Conservation (phyloP, 2,113 vertebrate species). For the Corythoichthys haematopterus region DNA sequence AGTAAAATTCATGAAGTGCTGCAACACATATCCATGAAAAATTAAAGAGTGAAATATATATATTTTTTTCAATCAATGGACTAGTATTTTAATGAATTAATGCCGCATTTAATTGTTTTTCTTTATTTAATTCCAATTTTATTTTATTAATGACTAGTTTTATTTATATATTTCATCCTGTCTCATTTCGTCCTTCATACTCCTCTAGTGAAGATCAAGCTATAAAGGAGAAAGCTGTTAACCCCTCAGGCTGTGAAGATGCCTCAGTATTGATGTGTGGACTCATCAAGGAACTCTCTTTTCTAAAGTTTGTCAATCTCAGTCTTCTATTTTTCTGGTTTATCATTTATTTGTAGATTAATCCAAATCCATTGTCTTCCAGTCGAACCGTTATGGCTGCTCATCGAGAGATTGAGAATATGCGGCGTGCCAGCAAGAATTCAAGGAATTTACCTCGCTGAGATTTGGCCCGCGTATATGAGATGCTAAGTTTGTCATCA, state of each 20-base stretch:
- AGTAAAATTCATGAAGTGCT: too few species aligned
- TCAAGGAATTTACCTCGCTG: conserved; percentile 24
- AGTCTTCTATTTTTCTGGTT: not conserved
- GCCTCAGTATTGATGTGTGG: conserved; percentile 73
- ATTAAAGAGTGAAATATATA: too few species aligned
- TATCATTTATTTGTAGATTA: not conserved
- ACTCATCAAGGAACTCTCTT: conserved; percentile 80
- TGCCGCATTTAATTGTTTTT: too few species aligned
- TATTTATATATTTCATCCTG: too few species aligned
- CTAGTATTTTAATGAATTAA: too few species aligned
- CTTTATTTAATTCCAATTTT: too few species aligned
- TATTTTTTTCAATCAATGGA: too few species aligned
- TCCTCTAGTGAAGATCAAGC: conserved; percentile 38
- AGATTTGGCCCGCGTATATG: not conserved
- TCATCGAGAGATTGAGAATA: conserved; percentile 56
- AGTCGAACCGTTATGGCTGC: conserved; percentile 67
- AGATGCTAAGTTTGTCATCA: not conserved
- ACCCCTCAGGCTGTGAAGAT: conserved; percentile 51
- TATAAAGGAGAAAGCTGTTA: conserved; percentile 8
- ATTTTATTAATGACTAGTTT: too few species aligned
- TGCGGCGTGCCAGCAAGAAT: conserved; percentile 49
- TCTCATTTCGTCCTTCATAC: too few species aligned
- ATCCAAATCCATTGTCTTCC: conserved; percentile 1
- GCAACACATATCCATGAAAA: too few species aligned
- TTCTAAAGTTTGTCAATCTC: conserved; percentile 71